These are phyloP conservation scores for Serinus canaria DNA, from an alignment of 2,113 vertebrate species.

Conservation along the genomic window DNA sequence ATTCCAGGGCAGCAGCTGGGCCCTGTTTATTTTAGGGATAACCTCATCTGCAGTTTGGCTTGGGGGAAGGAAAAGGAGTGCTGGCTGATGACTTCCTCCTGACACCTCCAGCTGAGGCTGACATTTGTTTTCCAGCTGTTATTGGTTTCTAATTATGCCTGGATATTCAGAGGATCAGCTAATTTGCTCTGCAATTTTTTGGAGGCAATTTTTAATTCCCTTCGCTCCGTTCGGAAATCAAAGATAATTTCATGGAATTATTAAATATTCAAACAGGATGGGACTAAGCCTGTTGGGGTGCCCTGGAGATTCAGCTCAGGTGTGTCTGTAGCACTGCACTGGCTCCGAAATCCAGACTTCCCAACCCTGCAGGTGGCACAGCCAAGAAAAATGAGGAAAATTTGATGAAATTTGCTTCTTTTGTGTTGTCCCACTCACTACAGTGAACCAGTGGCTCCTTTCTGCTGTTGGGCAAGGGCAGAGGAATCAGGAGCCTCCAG, in stretches of 20 bases:
- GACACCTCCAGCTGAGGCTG: slow-evolving; percentile 57
- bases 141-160: slow-evolving; percentile 47
- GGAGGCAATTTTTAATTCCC: slow-evolving; percentile 61
- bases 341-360: background rate
- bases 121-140: slow-evolving; percentile 46
- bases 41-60: slow-evolving; percentile 43
- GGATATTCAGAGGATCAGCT: slow-evolving; percentile 41
- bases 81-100: slow-evolving; percentile 34
- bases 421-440: background rate
- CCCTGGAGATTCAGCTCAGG: background rate
- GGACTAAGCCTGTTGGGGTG: background rate
- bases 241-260: background rate
- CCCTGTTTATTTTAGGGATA: slow-evolving; percentile 48
- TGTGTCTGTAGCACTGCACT: background rate
- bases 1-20: slow-evolving; percentile 35
- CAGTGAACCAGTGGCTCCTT: background rate
- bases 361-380: background rate
- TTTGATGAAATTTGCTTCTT: background rate
- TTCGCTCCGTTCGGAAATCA: background rate
- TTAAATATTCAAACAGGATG: background rate
- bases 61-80: slow-evolving; percentile 10
- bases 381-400: background rate
- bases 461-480: background rate
- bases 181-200: slow-evolving; percentile 48
- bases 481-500: background rate